Base-by-base conservation (phyloP, 2,113 vertebrate species). In the Pelmatolapia mariae region DNA sequence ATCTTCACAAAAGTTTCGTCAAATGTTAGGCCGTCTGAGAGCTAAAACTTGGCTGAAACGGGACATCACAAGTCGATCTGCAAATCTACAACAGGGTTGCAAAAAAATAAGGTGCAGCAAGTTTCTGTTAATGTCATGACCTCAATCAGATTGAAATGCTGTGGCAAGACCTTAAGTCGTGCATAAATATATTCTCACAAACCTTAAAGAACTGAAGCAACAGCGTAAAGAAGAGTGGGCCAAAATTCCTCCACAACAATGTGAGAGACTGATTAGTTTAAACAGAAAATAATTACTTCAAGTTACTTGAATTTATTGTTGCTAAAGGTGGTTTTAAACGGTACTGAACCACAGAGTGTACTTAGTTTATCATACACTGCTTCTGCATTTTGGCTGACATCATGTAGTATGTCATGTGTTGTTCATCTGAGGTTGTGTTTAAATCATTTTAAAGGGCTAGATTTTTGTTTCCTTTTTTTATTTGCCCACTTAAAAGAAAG, bases 1-100 rank as follows among this genome's bases (percentile, higher is more conserved):
- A 68, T 68, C 4, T 40, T 38, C 3, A 68, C 33, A 68, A 71
- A 43, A 0, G 12, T 24, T 24, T 71, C 0, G 1, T 71, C 36
- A 16, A 2, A 71, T 6, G 38, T 71, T 40, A 16, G 3, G n/a
- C 66, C 3, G n/a, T n/a, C n/a, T n/a, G n/a, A n/a, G n/a, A n/a
- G 38, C 38, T 71, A 24, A 43, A 71, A 40, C 38, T 43, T 71
- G 1, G 38, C 66, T 71, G 36, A 6, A 43, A 24, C 1, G 13
- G n/a, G n/a, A 26, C 38, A 71, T 43, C 66, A 22, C 36, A 43
- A 38, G 66, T 43, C 12, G 3, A 71, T 24, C 0, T 24, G 66
- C 66, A 43, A 71, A 24, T 24, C 38, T 1, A 24, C n/a, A 71
- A 71, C 8, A 43, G n/a, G 36, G 43, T 24, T 43, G 5, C n/a